Evolutionary conservation across 2,797 vertebrate genomes (phyloP), one percentile per base, ranked within the genome.

Genomic region (Carapus acus): DNA sequence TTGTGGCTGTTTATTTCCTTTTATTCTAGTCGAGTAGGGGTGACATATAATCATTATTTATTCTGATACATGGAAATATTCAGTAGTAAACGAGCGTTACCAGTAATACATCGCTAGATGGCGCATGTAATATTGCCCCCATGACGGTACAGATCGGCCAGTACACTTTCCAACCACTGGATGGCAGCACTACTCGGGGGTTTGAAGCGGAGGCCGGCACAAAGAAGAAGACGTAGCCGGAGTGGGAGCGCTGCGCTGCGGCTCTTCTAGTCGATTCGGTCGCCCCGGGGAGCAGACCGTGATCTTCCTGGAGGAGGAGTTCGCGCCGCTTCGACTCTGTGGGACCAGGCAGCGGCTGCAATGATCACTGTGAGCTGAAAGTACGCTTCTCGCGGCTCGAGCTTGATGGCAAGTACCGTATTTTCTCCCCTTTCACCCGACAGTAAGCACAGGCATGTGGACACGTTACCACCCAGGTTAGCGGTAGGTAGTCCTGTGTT

Each of bases 361-460:
- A 85, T 85, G 85, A 63, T 53, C 44, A 68, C 31, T 24, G 59
- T 27, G 54, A 73, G 77, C 69, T 85, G 74, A 84, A 74, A 34
- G 29, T 6, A 50, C 41, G 46, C 1, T 50, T 55, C 55, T 39
- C 21, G 43, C 8, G 54, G 21, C 67, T 72, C 48, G 57, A 49
- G 22, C 71, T 65, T 54, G 9, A 27, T 73, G 78, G 82, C 77
- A 79, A 79, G 83, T 85, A 79, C 71, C 73, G 76, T 50, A 4
- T 4, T 45, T 42, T 4, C 9, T n/a, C n/a, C 29, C 21, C 20
- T 21, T 6, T 39, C 49, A 24, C 17, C 40, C 19, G 15, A 36
- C 37, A n/a, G 21, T 15, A 38, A 14, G 4, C 29, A 5, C 11
- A 11, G 15, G 6, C 17, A 15, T 49, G 24, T 6, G 13, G 11